These are phyloP conservation scores for Aphaenogaster ashmeadi DNA, from an alignment of 1,140 invertebrate genomes.

Conservation along the genomic window DNA sequence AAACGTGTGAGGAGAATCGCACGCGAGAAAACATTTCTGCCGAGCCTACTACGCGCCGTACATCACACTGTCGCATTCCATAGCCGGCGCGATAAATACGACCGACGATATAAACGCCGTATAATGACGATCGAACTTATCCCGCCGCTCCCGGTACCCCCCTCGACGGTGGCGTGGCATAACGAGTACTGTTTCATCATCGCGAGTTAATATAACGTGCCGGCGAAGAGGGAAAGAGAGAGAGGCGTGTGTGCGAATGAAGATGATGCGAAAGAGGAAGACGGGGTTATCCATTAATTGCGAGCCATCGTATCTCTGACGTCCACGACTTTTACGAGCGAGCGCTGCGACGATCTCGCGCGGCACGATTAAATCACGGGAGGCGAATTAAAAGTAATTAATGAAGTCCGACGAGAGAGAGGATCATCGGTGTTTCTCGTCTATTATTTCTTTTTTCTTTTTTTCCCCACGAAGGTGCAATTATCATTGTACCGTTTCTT, in stretches of 20 bases:
- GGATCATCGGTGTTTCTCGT: conserved; percentile 22
- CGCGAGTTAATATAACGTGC: conserved; percentile 55
- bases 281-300: conserved; percentile 66
- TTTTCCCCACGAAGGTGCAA: not conserved
- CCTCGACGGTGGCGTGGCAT: conserved; percentile 33
- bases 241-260: conserved; percentile 32
- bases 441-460: not conserved
- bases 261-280: conserved; percentile 31
- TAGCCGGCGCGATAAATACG: conserved; percentile 59
- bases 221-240: conserved; percentile 11
- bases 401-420: conserved; percentile 65
- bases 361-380: conserved; percentile 63
- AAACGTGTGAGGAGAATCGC: conserved; percentile 45
- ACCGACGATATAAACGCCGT: conserved; percentile 54
- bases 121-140: conserved; percentile 60
- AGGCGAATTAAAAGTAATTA: conserved; percentile 72
- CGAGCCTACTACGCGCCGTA: conserved; percentile 51
- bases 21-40: conserved; percentile 48
- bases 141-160: not conserved
- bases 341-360: conserved; percentile 3
- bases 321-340: conserved; percentile 66
- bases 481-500: conserved; percentile 46
- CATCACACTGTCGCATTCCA: conserved; percentile 63
- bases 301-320: conserved; percentile 61
- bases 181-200: conserved; percentile 71